Base-by-base conservation (phyloP, 2,113 vertebrate species). In the Hydropotes inermis region DNA sequence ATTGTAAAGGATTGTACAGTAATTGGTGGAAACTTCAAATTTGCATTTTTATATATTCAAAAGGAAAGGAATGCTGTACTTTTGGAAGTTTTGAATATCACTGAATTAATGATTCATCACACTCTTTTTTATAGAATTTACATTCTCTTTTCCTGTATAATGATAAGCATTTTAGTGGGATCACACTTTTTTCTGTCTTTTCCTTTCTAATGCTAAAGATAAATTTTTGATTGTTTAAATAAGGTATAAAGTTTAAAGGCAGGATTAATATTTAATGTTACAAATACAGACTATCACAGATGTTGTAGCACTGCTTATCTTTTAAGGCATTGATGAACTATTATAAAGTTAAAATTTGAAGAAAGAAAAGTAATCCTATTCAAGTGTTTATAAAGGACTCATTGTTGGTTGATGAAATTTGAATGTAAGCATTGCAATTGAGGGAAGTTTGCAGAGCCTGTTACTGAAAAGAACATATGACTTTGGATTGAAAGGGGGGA, bases 401-500 rank as follows among this genome's bases (percentile, higher is more conserved):
- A 67, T 84, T 98, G 78, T 98, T 96, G 81, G 95, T 85, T 97
- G 74, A 11, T 91, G 92, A 79, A 92, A 98, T 94, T 74, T 98
- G 96, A 98, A 96, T 94, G 84, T 85, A 57, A 94, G 94, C 95
- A n/a, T 47, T 97, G 89, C 91, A 93, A 5, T 86, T 96, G 92
- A 94, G 91, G 58, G 92, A 81, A 97, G 94, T 97, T 95, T 96
- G 79, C 88, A 93, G 95, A 98, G 85, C 83, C 98, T 95, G 79
- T 96, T 98, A 96, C 81, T 96, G 91, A 97, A 92, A 88, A 94
- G 67, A 96, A 74, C 92, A 11, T 96, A 95, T 64, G 97, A 97
- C 89, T 97, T 92, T 50, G 76, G 78, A 95, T 36, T 96, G 93
- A 97, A 94, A 87, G 57, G 39, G 28, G 55, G 60, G 54, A 93